Percentiles rank a stretch among this genome's conserved stretches.
phyloP scores from a whole-genome alignment of 2,888 invertebrate species.

The Cheilosia grossa region DNA sequence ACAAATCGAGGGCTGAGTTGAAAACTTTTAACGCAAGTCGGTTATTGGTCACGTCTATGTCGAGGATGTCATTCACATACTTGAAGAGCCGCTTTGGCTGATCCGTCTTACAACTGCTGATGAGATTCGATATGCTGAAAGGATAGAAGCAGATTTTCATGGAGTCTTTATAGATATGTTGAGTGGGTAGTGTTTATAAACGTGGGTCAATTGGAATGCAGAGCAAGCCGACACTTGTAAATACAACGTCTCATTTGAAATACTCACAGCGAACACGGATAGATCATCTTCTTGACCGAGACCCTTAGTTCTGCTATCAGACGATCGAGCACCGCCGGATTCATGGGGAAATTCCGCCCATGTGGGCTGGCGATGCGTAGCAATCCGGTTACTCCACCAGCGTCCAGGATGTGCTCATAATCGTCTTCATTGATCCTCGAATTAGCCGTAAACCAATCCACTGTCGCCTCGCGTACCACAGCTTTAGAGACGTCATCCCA shows the following conservation, averaged over 20 bases:
- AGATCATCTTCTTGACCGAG: slow-evolving; percentile 15
- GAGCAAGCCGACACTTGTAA: neutral
- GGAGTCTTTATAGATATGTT: too few species aligned
- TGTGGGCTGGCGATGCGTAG: slow-evolving; percentile 1
- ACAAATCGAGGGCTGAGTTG: neutral
- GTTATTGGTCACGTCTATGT: slow-evolving; percentile 42
- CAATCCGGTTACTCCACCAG: slow-evolving; percentile 20
- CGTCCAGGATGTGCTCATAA: slow-evolving; percentile 18
- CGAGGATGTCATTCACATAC: slow-evolving; percentile 41
- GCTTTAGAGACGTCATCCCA: slow-evolving; percentile 40
- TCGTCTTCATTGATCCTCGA: neutral
- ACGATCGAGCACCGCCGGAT: neutral
- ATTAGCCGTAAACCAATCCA: slow-evolving; percentile 39
- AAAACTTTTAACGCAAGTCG: slow-evolving; percentile 24
- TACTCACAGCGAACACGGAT: slow-evolving; percentile 38
- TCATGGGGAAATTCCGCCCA: neutral
- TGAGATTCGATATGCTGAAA: slow-evolving; percentile 29
- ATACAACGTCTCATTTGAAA: neutral
- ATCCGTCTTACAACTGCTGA: neutral
- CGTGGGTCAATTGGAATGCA: neutral
- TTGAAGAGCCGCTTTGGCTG: slow-evolving; percentile 7
- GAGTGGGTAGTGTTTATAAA: too few species aligned
- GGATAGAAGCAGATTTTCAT: neutral
- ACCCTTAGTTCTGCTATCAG: slow-evolving; percentile 25
- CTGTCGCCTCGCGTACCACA: slow-evolving; percentile 31